Conservation (phyloP, 2,888 invertebrate genomes). For the Lycocerus yunnanus region DNA sequence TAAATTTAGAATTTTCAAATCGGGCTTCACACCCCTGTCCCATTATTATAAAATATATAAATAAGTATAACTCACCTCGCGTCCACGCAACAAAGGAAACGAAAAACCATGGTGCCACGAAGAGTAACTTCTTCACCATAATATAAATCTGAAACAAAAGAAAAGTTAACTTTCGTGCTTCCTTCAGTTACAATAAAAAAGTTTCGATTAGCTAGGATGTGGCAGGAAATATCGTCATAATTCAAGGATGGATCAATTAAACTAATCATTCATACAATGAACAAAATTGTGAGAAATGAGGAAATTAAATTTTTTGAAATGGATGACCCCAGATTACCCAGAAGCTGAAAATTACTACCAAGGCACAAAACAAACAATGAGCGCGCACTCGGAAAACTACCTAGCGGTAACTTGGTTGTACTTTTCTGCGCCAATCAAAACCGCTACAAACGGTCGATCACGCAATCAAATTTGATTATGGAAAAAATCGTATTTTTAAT, state of each 20-base stretch:
- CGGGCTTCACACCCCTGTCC: not conserved
- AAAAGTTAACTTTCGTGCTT: not conserved
- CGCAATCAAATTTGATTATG: not conserved
- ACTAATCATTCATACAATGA: not conserved
- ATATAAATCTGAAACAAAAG: constrained; percentile 17
- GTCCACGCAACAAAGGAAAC: constrained; percentile 9
- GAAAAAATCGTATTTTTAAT: too few relatives aligned
- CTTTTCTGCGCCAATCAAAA: too few relatives aligned
- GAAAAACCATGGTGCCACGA: constrained; percentile 15
- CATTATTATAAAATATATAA: not conserved
- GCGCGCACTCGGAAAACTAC: too few relatives aligned
- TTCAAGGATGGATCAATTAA: not conserved
- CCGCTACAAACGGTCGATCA: not conserved
- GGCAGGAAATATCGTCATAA: not conserved
- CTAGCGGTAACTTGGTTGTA: too few relatives aligned
- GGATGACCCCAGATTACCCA: not conserved
- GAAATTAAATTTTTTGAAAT: not conserved
- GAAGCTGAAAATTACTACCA: too few relatives aligned
- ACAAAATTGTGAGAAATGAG: not conserved
- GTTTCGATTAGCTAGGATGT: not conserved
- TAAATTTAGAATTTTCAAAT: not conserved
- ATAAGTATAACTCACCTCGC: constrained; percentile 13
- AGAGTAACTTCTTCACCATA: constrained; percentile 22
- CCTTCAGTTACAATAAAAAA: not conserved
- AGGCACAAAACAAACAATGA: too few relatives aligned